Base-by-base conservation (phyloP, 2,113 vertebrate genomes). In the Drymodes brunneopygia region DNA sequence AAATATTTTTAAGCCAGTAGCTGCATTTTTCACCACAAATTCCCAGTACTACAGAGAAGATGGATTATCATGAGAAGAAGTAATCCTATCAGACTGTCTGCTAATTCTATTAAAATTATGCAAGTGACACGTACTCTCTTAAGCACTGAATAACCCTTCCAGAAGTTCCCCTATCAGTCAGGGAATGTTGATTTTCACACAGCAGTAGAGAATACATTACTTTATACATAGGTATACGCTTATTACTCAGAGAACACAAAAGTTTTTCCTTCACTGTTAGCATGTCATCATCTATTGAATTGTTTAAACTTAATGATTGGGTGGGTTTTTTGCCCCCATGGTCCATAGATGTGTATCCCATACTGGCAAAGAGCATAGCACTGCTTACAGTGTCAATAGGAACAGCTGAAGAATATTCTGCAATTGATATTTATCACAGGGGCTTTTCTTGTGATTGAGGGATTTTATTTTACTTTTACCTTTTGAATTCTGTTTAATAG, bases 101-200 rank as follows among this genome's bases (percentile, higher is more conserved):
- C 89, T 97, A 97, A 97, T 97, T 97, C 96, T 94, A 96, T 95
- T 90, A 95, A 86, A 93, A 95, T 94, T 82, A 77, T 80, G 62
- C 62, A 72, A 92, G 74, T 88, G 87, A 82, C 78, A 94, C 94
- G 58, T 88, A 73, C 74, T 75, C 53, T 81, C 66, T 88, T 91
- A 82, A 92, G 70, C 58, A 90, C 29, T 71, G 88, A 79, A 66
- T 45, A 95, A 47, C 70, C 58, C 73, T 82, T 85, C 75, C 78
- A 91, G 69, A 87, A 92, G 44, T 74, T 48, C 40, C 36, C n/a
- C 28, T 67, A n/a, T 93, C 64, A 75, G 70, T 81, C 75, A 94
- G 51, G 70, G 22, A 40, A 73, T 29, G 66, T n/a, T 90, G 81
- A 62, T 77, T 95, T 92, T 17, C 45, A 74, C 9, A 42, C 31